Percentiles rank a stretch among this genome's conserved stretches.
Conservation (phyloP, 2,113 vertebrate genomes). For the Tragelaphus scriptus region DNA sequence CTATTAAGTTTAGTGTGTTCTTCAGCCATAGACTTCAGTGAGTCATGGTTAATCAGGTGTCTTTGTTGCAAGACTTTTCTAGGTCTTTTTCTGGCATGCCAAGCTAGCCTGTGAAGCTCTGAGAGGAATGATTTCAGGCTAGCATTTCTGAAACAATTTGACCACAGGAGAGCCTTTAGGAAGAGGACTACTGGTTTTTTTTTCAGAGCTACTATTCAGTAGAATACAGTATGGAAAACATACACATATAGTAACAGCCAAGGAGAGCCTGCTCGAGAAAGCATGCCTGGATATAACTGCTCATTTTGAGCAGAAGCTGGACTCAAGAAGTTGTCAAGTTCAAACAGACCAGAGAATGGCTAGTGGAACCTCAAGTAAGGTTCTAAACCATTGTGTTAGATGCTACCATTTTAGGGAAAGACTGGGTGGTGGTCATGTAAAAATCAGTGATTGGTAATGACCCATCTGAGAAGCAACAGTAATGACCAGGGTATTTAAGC, state of each 20-base stretch:
- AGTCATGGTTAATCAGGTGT: neutral
- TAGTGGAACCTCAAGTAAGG: neutral
- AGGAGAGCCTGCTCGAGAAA: neutral
- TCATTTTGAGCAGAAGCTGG: neutral
- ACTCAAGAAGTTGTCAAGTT: neutral
- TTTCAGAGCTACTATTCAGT: neutral
- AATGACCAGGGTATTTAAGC: neutral
- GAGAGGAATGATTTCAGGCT: neutral
- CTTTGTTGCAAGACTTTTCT: neutral
- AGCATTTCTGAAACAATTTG: neutral
- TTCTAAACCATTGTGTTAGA: neutral
- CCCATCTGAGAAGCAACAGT: neutral
- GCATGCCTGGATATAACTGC: neutral
- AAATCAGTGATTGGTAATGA: neutral
- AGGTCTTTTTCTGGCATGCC: neutral
- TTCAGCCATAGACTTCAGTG: neutral
- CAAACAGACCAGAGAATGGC: neutral
- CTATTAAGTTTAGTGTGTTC: neutral
- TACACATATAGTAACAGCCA: neutral
- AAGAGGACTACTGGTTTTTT: neutral
- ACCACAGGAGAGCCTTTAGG: neutral
- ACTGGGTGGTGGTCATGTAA: neutral
- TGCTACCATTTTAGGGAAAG: neutral
- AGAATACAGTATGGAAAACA: neutral
- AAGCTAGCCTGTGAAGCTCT: neutral